Evolutionary conservation across 2,888 invertebrate species (phyloP), one percentile per base, ranked within the genome.

Genomic region (Apantesis nais): DNA sequence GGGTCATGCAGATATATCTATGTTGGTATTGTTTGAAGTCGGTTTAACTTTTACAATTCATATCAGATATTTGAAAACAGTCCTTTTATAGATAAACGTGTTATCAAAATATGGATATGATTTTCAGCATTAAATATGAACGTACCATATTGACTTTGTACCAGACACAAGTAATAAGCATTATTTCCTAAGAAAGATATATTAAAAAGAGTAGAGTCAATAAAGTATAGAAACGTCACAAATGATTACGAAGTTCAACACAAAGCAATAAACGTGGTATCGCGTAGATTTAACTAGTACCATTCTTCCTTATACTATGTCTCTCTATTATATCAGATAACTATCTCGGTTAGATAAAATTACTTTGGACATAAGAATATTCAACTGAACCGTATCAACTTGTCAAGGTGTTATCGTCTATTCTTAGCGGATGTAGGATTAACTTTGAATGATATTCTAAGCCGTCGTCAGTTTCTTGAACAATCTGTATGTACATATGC

Each of bases 291-390:
- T 62, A 48, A 71, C 63, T 75, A 71, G 73, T 72, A 66, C 73
- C 48, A 58, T 66, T 70, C 73, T 81, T 75, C 76, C 80, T 73
- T 68, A 65, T 65, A 62, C 64, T 70, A 66, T 55, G 73, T 72
- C 71, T 71, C 72, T 74, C 71, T 71, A 31, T 11, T 52, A 52
- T 52, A 68, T 62, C 41, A 61, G 63, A 60, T 67, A 79, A 77
- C 69, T 70, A 19, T 39, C 22, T 62, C n/a, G n/a, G 37, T 29
- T 58, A 58, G 58, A 29, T 29, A 58, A 52, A 44, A 44, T 44
- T 63, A 44, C 11, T 41, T 44, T 31, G 55, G 58, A 60, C 25
- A 16, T 62, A 48, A 67, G 29, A 41, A 22, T 29, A 39, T 65
- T 68, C 76, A 76, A 66, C 69, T 68, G 78, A 76, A 68, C 68